Evolutionary conservation across 2,888 invertebrate genomes (phyloP).

Genomic region (Stenichneumon culpator): DNA sequence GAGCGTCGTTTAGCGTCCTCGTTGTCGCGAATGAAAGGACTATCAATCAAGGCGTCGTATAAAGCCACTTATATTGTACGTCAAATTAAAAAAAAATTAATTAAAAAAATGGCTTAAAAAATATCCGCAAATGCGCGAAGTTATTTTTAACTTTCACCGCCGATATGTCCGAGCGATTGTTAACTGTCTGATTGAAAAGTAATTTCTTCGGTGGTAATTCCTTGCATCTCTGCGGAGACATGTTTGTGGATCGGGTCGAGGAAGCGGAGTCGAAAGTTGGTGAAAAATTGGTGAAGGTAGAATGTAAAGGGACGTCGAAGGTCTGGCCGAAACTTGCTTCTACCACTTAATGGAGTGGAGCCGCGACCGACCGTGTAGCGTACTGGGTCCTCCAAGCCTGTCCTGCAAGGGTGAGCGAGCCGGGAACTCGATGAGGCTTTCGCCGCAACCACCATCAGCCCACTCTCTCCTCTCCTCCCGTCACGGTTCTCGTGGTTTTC

Average conservation of each 20-base stretch:
- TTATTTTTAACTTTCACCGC: neutral
- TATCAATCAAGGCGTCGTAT: neutral
- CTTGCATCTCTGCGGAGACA: no score
- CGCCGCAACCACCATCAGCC: slow-evolving; percentile 59
- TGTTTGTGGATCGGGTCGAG: neutral
- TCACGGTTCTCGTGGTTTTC: slow-evolving; percentile 62
- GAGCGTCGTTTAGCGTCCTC: slow-evolving; percentile 36
- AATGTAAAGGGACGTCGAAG: neutral
- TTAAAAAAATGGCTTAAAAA: neutral
- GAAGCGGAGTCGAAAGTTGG: neutral
- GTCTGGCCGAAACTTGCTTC: slow-evolving; percentile 50
- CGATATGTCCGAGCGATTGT: neutral
- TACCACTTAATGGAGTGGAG: slow-evolving; percentile 47
- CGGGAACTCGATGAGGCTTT: slow-evolving; percentile 52
- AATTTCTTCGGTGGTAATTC: no score
- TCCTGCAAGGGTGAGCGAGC: slow-evolving; percentile 4
- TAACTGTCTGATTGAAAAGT: no score
- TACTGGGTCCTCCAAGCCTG: neutral
- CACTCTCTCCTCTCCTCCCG: slow-evolving; percentile 47
- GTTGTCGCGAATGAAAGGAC: slow-evolving; percentile 16
- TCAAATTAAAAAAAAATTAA: neutral
- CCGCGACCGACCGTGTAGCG: slow-evolving; percentile 13
- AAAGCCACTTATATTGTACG: slow-evolving; percentile 7
- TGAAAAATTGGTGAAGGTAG: neutral
- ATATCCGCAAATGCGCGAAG: neutral